Base-by-base conservation (phyloP, 64 coral and sea anemone species). In the Exaiptasia diaphana region DNA sequence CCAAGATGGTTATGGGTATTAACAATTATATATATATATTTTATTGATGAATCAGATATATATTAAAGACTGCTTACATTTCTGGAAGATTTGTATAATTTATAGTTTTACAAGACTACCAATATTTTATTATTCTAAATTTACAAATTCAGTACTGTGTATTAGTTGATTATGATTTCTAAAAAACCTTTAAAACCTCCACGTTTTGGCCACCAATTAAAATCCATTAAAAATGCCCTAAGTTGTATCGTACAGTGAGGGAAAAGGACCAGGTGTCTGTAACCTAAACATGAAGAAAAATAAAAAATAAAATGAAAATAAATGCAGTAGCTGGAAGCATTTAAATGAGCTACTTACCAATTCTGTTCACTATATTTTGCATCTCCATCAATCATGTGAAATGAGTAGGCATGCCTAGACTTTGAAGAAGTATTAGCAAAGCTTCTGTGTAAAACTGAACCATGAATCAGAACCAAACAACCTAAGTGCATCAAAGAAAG, bases 361-460 rank as follows among this genome's bases (percentile, higher is more conserved):
- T 99, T 99, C 20, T 99, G 76, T 42, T 89, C 81, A 77, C 89
- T 88, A 40, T 73, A 99, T 58, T 99, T 83, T 41, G 90, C 86
- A 71, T 93, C 89, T 58, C 91, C 85, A 80, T 99, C 95, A 37
- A 93, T 59, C 24, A 86, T 64, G 38, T 99, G 95, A 64, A 99
- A 99, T 8, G 95, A 92, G 61, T 99, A 99, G 26, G 90, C 90
- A 76, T 99, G 85, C 39, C 95, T 78, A 12, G 95, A 99, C 50
- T 77, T 99, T 39, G 53, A 42, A 22, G 95, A 99, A 33, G 85
- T 92, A 75, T 99, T 99, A 4, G 89, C 29, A 31, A 87, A 24
- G 53, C 95, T 99, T 50, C 75, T 81, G 75, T 99, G 95, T 15
- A 99, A 44, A 27, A 99, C 95, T 61, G 90, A 57, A n/a, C 89